These are phyloP conservation scores for Epirrhoe tristata DNA, from an alignment of 2,888 invertebrate species.

Conservation along the genomic window DNA sequence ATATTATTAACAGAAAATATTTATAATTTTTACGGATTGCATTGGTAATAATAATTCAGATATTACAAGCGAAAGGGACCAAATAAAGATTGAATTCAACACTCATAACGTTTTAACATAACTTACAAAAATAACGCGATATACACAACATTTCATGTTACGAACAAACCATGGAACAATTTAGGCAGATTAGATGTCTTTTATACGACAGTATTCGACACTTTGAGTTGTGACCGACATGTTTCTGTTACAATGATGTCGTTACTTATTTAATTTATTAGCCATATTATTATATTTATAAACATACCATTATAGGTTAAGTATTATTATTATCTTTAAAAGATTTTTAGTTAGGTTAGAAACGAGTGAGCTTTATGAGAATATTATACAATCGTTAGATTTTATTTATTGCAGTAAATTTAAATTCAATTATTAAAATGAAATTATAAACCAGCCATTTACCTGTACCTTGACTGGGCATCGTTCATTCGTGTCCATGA, in stretches of 20 bases:
- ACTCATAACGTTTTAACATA: conserved; percentile 71
- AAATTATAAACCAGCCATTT: conserved; percentile 76
- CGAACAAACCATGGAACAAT: conserved; percentile 71
- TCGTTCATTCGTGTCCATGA: conserved; percentile 53
- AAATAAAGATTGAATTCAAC: conserved; percentile 70
- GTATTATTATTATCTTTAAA: conserved; percentile 82
- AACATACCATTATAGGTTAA: conserved; percentile 85
- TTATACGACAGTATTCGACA: conserved; percentile 62
- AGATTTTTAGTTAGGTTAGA: conserved; percentile 81
- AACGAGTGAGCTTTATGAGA: conserved; percentile 82
- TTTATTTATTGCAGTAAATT: conserved; percentile 64
- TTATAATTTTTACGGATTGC: conserved; percentile 58
- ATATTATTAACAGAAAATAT: conserved; percentile 69
- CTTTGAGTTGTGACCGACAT: conserved; percentile 49
- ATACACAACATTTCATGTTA: conserved; percentile 52
- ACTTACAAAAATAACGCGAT: conserved; percentile 72
- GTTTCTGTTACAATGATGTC: conserved; percentile 67
- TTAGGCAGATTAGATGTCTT: conserved; percentile 69
- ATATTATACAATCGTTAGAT: conserved; percentile 69
- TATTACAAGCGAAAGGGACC: conserved; percentile 85
- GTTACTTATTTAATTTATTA: conserved; percentile 81
- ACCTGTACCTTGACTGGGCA: conserved; percentile 71
- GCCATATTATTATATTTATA: conserved; percentile 84
- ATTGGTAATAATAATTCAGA: conserved; percentile 68
- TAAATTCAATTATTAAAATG: conserved; percentile 67